A percentile compares a stretch with the other conserved stretches of the same genome.
Evolutionary conservation across 92 coral and sea anemone genomes (phyloP).

Genomic region (Palythoa grandis): DNA sequence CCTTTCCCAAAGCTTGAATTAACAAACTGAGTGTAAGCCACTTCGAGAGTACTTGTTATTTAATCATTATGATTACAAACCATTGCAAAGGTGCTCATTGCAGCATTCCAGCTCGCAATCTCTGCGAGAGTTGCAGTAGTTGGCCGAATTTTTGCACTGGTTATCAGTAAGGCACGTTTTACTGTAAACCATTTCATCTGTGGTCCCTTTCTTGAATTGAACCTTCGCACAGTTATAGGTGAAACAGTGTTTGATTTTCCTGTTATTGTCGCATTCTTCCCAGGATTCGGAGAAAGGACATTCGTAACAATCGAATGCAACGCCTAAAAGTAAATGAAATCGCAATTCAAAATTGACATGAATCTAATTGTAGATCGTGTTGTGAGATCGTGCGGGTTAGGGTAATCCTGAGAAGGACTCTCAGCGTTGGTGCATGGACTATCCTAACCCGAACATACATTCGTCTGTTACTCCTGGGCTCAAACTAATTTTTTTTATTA

Average conservation of each 20-base stretch:
- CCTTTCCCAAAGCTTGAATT: no score
- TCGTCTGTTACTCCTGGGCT: no score
- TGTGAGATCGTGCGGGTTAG: no score
- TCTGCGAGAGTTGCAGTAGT: neutral
- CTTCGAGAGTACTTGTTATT: no score
- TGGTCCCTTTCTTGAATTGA: neutral
- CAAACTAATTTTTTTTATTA: no score
- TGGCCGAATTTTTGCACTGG: neutral
- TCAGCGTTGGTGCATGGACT: no score
- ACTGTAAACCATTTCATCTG: neutral
- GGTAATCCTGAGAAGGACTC: no score
- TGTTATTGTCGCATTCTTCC: neutral
- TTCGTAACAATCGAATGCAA: neutral
- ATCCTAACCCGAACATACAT: no score
- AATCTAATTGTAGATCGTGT: no score
- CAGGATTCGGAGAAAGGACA: neutral
- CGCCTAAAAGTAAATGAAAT: neutral
- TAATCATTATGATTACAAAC: neutral
- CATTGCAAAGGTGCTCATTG: neutral
- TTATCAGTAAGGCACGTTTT: constrained; percentile 8
- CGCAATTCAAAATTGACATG: no score
- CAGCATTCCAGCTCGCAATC: constrained; percentile 22
- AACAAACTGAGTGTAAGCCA: no score
- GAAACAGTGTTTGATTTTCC: neutral
- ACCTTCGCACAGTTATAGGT: constrained; percentile 31